These are phyloP conservation scores for Pycnomerus fuliginosus DNA, from an alignment of 2,888 invertebrate species.

Conservation along the genomic window DNA sequence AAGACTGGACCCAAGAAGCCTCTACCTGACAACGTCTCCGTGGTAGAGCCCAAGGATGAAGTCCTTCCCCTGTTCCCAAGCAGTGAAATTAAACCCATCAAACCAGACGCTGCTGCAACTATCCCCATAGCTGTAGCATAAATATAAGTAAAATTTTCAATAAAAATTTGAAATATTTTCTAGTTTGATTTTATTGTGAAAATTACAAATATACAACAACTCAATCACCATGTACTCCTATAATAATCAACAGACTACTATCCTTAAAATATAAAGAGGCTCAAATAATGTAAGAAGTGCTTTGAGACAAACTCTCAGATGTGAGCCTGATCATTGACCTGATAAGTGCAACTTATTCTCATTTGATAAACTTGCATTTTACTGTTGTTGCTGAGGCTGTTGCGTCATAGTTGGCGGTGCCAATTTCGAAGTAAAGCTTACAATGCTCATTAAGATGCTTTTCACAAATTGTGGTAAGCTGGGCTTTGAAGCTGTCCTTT, in stretches of 20 bases:
- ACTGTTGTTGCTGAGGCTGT: slow-evolving; percentile 43
- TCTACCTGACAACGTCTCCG: slow-evolving; percentile 95
- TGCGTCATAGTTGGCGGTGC: slow-evolving; percentile 63
- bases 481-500: slow-evolving; percentile 67
- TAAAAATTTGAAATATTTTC: slow-evolving; percentile 32
- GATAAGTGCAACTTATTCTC: neutral
- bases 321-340: no score
- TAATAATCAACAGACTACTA: neutral
- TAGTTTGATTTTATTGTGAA: slow-evolving; percentile 22
- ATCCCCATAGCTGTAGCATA: slow-evolving; percentile 49
- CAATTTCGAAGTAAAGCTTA: slow-evolving; percentile 73
- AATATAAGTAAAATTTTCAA: slow-evolving; percentile 35
- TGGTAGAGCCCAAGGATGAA: slow-evolving; percentile 97
- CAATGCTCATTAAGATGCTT: slow-evolving; percentile 59
- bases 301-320: no score
- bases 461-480: slow-evolving; percentile 68
- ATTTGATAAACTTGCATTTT: slow-evolving; percentile 1
- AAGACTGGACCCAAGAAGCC: slow-evolving; percentile 98
- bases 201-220: slow-evolving; percentile 21
- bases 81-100: slow-evolving; percentile 73
- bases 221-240: slow-evolving; percentile 2
- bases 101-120: slow-evolving; percentile 59
- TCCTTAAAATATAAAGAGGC: no score
- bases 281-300: no score
- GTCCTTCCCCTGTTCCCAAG: slow-evolving; percentile 68